Evolutionary conservation across 2,888 invertebrate species (phyloP).

Genomic region (Rhopalosiphum nymphaeae): DNA sequence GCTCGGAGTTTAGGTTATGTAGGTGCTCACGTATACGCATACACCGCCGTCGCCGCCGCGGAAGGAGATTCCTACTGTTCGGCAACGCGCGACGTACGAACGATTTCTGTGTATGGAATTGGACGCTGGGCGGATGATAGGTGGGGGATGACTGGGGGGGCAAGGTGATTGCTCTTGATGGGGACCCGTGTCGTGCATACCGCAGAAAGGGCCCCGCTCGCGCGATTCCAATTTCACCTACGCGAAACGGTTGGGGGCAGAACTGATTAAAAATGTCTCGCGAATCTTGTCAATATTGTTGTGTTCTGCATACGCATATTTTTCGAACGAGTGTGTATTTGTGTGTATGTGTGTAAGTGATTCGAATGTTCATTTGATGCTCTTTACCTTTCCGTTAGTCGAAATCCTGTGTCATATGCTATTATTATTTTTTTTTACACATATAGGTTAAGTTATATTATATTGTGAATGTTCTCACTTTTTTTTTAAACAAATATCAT

Average conservation of each 20-base stretch:
- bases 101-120: not conserved
- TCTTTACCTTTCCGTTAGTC: not conserved
- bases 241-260: not conserved
- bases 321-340: not conserved
- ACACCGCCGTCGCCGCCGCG: not conserved
- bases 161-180: not conserved
- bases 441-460: no score
- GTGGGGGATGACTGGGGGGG: not conserved
- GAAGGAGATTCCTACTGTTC: constrained; percentile 50
- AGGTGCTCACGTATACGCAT: not conserved
- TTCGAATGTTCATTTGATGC: not conserved
- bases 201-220: constrained; percentile 6
- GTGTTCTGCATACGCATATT: not conserved
- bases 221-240: constrained; percentile 52
- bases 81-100: constrained; percentile 33
- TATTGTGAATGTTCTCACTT: not conserved
- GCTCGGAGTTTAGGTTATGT: not conserved
- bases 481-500: not conserved
- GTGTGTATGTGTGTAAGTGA: not conserved
- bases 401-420: not conserved
- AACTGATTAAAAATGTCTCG: constrained; percentile 59
- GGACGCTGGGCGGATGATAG: not conserved
- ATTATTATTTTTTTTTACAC: not conserved
- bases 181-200: constrained; percentile 33
- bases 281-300: not conserved